Percentiles rank a stretch among this genome's conserved stretches.
Evolutionary conservation across 2,888 invertebrate genomes (phyloP).

Genomic region (Linhomoeus sp.): DNA sequence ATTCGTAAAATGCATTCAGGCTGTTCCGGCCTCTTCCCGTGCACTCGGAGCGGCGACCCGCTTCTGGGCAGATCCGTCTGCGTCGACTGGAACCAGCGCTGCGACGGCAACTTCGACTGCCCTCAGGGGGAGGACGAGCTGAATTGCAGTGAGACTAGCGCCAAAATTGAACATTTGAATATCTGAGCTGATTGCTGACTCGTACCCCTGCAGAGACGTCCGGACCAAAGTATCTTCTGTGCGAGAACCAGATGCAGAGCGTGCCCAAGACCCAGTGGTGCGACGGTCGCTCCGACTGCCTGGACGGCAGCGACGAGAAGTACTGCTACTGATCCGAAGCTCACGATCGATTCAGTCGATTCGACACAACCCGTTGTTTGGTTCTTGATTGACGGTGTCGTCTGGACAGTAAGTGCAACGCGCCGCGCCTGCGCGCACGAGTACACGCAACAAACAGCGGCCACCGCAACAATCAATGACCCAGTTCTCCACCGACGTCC

Average conservation of each 20-base stretch:
- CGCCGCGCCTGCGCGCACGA: too few relatives aligned
- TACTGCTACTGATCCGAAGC: too few relatives aligned
- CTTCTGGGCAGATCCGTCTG: conserved; percentile 9
- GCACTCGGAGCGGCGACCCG: conserved; percentile 9
- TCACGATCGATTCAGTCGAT: too few relatives aligned
- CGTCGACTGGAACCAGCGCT: conserved; percentile 15
- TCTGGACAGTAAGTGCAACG: too few relatives aligned
- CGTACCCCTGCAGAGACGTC: conserved; percentile 14
- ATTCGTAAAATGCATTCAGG: too few relatives aligned
- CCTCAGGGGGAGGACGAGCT: conserved; percentile 21
- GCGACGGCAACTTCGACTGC: conserved; percentile 20
- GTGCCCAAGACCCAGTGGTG: conserved; percentile 21
- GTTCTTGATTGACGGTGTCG: too few relatives aligned
- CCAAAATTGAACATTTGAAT: too few relatives aligned
- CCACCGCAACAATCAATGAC: too few relatives aligned
- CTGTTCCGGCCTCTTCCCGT: conserved; percentile 22
- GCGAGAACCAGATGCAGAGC: conserved; percentile 24
- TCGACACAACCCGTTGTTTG: too few relatives aligned
- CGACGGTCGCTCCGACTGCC: conserved; percentile 18
- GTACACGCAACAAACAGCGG: too few relatives aligned
- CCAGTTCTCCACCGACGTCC: too few relatives aligned
- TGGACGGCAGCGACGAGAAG: conserved; percentile 21
- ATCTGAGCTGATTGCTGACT: too few relatives aligned
- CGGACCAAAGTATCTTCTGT: conserved; percentile 17
- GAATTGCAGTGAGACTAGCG: conserved; percentile 21